Conservation (phyloP, 2,797 vertebrate species). For the Euthynnus affinis region DNA sequence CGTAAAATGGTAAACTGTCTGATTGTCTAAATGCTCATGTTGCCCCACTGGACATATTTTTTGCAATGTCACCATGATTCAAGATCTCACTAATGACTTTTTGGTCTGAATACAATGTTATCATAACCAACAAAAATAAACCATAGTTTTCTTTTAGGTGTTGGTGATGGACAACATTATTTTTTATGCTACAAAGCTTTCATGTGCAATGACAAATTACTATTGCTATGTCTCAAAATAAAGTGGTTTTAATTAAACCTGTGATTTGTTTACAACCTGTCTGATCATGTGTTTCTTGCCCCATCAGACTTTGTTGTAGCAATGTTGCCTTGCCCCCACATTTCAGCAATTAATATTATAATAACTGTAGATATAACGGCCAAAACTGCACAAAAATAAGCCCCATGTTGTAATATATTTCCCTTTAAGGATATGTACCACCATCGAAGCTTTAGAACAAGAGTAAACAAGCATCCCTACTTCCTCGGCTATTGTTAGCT, state of each 20-base stretch:
- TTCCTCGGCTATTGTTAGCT: slow-evolving; percentile 46
- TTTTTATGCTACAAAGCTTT: slow-evolving; percentile 21
- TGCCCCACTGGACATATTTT: no score
- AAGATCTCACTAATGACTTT: no score
- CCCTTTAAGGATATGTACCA: not conserved
- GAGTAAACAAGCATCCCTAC: slow-evolving; percentile 18
- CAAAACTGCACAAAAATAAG: not conserved
- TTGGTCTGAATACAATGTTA: no score
- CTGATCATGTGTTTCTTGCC: not conserved
- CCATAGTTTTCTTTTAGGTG: not conserved
- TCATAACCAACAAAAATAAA: not conserved
- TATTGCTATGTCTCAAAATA: not conserved
- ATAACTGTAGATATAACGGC: not conserved
- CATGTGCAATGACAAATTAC: not conserved
- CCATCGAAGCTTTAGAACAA: slow-evolving; percentile 7
- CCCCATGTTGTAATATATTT: not conserved
- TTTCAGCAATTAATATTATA: not conserved
- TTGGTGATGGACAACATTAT: not conserved
- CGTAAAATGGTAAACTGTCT: not conserved
- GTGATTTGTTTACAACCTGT: slow-evolving; percentile 8
- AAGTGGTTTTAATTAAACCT: not conserved
- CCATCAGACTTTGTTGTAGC: not conserved
- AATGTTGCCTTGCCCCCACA: not conserved
- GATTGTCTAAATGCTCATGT: not conserved
- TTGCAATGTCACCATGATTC: not conserved